Evolutionary conservation across 2,888 invertebrate genomes (phyloP).

Genomic region (Ctena decussata): DNA sequence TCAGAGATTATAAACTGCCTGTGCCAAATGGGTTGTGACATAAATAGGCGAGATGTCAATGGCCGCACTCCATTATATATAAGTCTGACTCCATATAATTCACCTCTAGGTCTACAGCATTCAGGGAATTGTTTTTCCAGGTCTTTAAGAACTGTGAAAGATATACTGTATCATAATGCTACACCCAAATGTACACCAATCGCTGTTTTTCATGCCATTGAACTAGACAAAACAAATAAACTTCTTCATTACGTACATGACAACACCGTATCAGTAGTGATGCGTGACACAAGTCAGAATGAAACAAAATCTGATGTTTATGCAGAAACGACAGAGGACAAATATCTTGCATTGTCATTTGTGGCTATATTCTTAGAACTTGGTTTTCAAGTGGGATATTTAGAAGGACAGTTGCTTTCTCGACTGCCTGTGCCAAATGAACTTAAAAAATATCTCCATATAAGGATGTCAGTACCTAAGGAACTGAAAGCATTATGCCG

Average conservation of each 20-base stretch:
- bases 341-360: not conserved
- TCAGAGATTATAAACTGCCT: not conserved
- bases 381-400: not conserved
- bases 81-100: not conserved
- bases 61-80: not conserved
- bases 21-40: not conserved
- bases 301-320: not conserved
- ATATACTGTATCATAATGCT: not conserved
- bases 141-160: not conserved
- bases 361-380: not conserved
- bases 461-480: not conserved
- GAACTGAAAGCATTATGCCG: not conserved
- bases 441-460: not conserved
- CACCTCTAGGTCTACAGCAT: not conserved
- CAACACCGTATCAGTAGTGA: too few relatives aligned
- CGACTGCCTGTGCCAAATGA: not conserved
- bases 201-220: not conserved
- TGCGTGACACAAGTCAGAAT: not conserved
- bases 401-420: not conserved
- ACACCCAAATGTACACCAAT: not conserved
- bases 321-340: not conserved
- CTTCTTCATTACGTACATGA: not conserved
- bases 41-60: too few relatives aligned
- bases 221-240: not conserved
- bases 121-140: not conserved